Conservation (phyloP, 2,113 vertebrate species). For the Drymodes brunneopygia region DNA sequence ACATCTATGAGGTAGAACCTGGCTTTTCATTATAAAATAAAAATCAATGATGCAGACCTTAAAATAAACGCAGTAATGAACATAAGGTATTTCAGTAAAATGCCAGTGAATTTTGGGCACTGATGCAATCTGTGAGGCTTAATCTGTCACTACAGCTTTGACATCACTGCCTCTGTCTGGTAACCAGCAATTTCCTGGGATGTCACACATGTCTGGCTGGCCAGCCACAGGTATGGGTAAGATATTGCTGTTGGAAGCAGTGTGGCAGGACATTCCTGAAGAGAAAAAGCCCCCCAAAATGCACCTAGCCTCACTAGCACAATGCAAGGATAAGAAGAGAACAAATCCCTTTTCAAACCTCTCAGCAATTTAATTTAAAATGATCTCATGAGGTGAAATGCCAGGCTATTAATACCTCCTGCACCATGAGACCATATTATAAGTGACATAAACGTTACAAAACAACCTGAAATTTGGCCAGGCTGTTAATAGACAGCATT, state of each 20-base stretch:
- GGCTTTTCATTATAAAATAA: not conserved
- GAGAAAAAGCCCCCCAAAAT: not conserved
- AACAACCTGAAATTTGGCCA: constrained; percentile 53
- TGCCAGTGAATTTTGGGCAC: not conserved
- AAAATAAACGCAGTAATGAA: not conserved
- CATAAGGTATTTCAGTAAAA: not conserved
- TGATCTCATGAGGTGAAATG: not conserved
- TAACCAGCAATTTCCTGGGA: not conserved
- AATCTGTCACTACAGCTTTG: not conserved
- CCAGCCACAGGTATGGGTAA: not conserved
- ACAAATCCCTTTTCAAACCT: not conserved
- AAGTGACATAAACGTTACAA: constrained; percentile 47
- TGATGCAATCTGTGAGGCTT: not conserved
- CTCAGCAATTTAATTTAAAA: not conserved
- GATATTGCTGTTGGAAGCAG: not conserved
- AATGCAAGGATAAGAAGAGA: not conserved
- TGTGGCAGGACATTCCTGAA: not conserved
- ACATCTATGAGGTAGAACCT: not conserved
- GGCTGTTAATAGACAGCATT: constrained; percentile 52
- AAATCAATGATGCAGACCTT: not conserved
- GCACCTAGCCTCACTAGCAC: not conserved
- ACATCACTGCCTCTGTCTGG: not conserved
- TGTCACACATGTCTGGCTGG: not conserved
- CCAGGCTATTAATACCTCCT: constrained; percentile 27
- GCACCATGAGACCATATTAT: not conserved